Conservation (phyloP, 1,140 invertebrate species). For the Paramacrobiotus metropolitanus region DNA sequence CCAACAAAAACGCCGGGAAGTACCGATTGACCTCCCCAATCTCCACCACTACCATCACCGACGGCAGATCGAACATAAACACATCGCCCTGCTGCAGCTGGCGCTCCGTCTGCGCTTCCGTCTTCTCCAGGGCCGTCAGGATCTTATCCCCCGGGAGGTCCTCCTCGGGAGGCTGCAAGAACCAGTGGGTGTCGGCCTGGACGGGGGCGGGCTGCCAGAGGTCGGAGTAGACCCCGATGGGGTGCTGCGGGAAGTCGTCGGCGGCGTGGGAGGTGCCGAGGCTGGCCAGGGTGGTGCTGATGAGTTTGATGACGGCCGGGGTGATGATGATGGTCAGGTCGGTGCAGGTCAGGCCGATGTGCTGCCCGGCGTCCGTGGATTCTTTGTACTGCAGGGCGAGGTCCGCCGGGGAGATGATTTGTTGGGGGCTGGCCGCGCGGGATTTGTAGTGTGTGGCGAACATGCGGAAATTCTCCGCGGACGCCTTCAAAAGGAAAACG, state of each 20-base stretch:
- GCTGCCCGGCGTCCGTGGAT: background rate
- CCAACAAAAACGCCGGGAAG: background rate
- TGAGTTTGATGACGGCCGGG: background rate
- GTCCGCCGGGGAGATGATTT: background rate
- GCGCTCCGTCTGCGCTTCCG: background rate
- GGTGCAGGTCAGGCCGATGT: background rate
- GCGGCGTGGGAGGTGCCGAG: background rate
- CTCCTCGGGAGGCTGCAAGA: constrained; percentile 1
- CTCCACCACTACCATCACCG: constrained; percentile 1
- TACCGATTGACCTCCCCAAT: background rate
- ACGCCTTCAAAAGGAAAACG: background rate
- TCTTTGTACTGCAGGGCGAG: background rate
- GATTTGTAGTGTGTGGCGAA: constrained; percentile 2
- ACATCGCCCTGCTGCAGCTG: background rate
- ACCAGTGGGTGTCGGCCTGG: background rate
- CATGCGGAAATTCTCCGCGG: constrained; percentile 1
- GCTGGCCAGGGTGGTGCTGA: background rate
- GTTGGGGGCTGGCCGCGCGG: background rate
- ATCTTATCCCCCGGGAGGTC: background rate
- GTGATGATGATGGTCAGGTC: background rate
- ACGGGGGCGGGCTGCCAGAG: background rate
- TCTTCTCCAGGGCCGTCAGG: background rate
- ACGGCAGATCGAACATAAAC: constrained; percentile 2
- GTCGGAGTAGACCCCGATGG: background rate
- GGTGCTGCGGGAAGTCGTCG: background rate